These are phyloP conservation scores for Cyprinus carpio DNA, from an alignment of 2,113 vertebrate species.

Conservation along the genomic window DNA sequence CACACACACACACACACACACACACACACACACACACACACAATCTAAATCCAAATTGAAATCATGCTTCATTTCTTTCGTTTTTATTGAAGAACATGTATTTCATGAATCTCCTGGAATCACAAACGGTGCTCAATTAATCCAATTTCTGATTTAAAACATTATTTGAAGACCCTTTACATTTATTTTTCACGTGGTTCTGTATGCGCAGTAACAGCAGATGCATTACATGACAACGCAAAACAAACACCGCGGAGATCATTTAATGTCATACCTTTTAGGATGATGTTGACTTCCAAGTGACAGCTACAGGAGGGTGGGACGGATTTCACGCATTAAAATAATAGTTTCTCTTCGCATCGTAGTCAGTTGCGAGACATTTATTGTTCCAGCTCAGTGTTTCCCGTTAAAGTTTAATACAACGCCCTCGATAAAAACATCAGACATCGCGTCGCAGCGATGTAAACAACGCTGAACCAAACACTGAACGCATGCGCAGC, in stretches of 20 bases:
- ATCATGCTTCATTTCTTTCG: background rate
- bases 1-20: too few relatives aligned
- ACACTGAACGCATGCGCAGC: background rate
- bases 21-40: too few relatives aligned
- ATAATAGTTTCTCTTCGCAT: slow-evolving; percentile 1
- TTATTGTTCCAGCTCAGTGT: background rate
- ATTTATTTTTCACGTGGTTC: background rate
- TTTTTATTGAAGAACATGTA: background rate
- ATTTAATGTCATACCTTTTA: background rate
- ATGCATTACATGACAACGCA: background rate
- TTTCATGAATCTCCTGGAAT: too few relatives aligned
- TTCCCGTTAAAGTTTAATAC: background rate
- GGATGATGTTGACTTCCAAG: background rate
- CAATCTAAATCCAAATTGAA: too few relatives aligned
- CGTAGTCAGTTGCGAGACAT: background rate
- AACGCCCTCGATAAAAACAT: background rate
- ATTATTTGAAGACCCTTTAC: background rate
- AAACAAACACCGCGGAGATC: background rate
- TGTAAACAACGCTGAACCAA: slow-evolving; percentile 5
- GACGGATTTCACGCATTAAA: background rate
- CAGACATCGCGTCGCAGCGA: background rate
- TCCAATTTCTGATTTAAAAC: too few relatives aligned
- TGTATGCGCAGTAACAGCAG: background rate
- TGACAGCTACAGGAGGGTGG: slow-evolving; percentile 22
- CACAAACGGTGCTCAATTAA: too few relatives aligned